Evolutionary conservation across 2,888 invertebrate genomes (phyloP).

Genomic region (Anorthoa munda): DNA sequence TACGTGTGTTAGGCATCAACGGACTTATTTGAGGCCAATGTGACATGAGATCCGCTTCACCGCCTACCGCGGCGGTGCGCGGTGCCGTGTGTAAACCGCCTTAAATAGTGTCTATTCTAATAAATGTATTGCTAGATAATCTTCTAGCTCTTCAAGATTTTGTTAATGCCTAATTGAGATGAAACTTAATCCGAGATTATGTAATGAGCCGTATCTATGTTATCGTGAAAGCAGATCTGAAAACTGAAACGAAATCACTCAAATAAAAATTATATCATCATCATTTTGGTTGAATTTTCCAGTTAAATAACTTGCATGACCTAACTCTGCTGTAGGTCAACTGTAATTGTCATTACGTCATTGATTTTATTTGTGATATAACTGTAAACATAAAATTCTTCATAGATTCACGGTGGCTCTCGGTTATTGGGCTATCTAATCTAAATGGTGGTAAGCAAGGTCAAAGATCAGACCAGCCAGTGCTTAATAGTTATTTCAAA

Average conservation of each 20-base stretch:
- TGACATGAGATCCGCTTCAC: no score
- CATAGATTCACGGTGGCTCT: neutral
- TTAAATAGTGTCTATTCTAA: neutral
- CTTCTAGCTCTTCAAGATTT: neutral
- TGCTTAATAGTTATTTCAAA: neutral
- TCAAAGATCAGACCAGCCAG: neutral
- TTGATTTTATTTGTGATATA: conserved; percentile 10
- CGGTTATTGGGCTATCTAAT: neutral
- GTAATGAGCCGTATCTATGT: neutral
- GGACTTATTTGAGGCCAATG: no score
- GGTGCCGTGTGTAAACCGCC: no score
- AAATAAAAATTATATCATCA: neutral
- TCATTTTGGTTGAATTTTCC: neutral
- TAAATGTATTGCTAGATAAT: neutral
- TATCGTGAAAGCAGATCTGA: conserved; percentile 12
- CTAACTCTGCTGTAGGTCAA: conserved; percentile 3
- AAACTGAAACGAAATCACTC: neutral
- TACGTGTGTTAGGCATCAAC: no score
- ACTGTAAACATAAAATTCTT: neutral
- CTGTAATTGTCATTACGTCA: neutral
- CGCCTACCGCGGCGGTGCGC: no score
- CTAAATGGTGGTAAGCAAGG: neutral
- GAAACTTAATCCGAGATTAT: neutral
- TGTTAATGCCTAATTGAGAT: neutral
- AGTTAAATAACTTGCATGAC: neutral